These are phyloP conservation scores for Barnardius zonarius DNA, from an alignment of 2,113 vertebrate genomes.

Conservation along the genomic window DNA sequence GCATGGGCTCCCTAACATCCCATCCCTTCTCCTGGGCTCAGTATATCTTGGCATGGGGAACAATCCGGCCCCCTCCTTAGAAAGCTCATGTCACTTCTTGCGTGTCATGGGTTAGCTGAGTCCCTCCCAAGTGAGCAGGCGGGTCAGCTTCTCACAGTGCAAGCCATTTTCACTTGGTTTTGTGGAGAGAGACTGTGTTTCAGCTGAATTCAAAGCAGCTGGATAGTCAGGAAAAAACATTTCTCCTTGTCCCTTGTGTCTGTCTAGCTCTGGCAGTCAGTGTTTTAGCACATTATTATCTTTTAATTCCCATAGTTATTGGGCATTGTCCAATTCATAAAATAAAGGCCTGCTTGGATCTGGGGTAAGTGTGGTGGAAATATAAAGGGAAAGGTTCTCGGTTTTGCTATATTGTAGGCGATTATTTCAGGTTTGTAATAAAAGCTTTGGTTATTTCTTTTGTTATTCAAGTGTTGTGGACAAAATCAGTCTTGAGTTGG, in stretches of 20 bases:
- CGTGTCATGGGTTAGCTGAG: neutral
- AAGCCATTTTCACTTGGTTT: neutral
- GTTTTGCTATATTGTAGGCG: neutral
- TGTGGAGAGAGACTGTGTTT: neutral
- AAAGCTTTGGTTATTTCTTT: neutral
- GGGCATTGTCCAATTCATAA: constrained; percentile 47
- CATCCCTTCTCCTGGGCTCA: neutral
- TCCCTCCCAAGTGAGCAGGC: neutral
- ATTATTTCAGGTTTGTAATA: neutral
- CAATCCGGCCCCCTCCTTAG: neutral
- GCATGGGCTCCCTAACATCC: neutral
- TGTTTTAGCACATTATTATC: constrained; percentile 55
- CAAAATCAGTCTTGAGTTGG: neutral
- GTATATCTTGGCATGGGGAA: neutral
- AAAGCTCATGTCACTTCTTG: constrained; percentile 30
- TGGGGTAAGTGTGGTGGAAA: neutral
- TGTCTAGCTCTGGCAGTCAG: constrained; percentile 42
- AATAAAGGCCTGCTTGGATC: neutral
- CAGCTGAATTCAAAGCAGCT: constrained; percentile 63
- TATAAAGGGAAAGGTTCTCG: neutral
- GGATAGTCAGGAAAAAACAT: constrained; percentile 46
- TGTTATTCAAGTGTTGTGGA: neutral
- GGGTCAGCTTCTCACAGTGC: neutral
- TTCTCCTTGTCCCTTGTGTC: constrained; percentile 54
- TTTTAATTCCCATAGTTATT: constrained; percentile 43